phyloP scores from a whole-genome alignment of 2,888 invertebrate genomes.

The Lycia hirtaria region DNA sequence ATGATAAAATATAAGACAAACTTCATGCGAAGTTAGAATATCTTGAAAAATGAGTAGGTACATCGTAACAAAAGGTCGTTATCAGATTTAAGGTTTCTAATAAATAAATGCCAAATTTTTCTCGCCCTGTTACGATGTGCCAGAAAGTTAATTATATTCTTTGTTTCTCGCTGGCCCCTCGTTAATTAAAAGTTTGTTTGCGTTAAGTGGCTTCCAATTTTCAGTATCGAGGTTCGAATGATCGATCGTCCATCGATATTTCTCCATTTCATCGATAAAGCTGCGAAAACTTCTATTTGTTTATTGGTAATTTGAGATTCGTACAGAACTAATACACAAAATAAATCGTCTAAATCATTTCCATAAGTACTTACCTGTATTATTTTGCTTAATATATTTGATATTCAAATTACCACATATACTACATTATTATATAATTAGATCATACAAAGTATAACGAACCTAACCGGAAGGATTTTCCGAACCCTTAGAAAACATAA shows the following conservation, averaged over 20 bases:
- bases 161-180: conserved; percentile 23
- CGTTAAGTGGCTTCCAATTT: conserved; percentile 36
- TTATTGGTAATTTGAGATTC: neutral
- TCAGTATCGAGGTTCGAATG: conserved; percentile 32
- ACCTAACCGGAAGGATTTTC: too few species aligned
- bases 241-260: conserved; percentile 37
- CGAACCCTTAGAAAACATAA: too few species aligned
- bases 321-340: neutral
- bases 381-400: too few species aligned
- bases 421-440: too few species aligned
- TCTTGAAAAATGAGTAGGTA: too few species aligned
- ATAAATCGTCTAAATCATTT: too few species aligned
- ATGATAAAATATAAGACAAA: too few species aligned
- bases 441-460: too few species aligned
- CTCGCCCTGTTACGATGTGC: conserved; percentile 9
- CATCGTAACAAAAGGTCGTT: neutral
- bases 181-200: conserved; percentile 40
- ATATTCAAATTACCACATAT: too few species aligned
- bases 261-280: conserved; percentile 12
- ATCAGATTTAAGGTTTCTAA: neutral
- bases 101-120: conserved; percentile 15
- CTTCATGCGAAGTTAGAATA: too few species aligned
- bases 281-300: conserved; percentile 12
- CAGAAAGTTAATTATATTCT: conserved; percentile 32
- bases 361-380: too few species aligned